Conservation (phyloP, 2,888 invertebrate species). For the Himalopsyche anomala region DNA sequence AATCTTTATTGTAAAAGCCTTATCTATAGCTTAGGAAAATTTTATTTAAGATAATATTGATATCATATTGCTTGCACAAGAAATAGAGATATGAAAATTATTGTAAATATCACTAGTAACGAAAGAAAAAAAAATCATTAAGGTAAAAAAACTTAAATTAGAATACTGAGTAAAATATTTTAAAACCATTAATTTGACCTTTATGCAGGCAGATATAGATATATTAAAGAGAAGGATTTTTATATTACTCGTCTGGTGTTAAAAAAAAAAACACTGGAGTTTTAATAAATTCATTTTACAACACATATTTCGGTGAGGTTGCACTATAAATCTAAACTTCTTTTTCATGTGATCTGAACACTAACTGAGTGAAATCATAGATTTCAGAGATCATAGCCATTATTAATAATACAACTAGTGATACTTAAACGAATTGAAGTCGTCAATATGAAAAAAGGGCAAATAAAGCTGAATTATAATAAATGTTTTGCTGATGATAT, state of each 20-base stretch:
- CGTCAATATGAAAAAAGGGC: too few species aligned
- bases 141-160: neutral
- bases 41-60: conserved; percentile 2
- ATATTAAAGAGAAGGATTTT: neutral
- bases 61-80: neutral
- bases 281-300: neutral
- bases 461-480: too few species aligned
- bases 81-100: too few species aligned
- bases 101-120: too few species aligned
- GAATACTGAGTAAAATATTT: conserved; percentile 20
- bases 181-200: neutral
- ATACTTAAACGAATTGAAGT: too few species aligned
- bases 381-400: too few species aligned
- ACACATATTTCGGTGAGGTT: neutral
- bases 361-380: too few species aligned
- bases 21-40: conserved; percentile 15
- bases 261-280: neutral
- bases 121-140: neutral
- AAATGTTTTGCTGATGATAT: too few species aligned
- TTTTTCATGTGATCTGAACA: neutral
- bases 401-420: too few species aligned
- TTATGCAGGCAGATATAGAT: neutral
- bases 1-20: conserved; percentile 3
- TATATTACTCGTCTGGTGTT: neutral
- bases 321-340: neutral